Conservation (phyloP, 2,113 vertebrate genomes). For the Triplophysa tibetana region DNA sequence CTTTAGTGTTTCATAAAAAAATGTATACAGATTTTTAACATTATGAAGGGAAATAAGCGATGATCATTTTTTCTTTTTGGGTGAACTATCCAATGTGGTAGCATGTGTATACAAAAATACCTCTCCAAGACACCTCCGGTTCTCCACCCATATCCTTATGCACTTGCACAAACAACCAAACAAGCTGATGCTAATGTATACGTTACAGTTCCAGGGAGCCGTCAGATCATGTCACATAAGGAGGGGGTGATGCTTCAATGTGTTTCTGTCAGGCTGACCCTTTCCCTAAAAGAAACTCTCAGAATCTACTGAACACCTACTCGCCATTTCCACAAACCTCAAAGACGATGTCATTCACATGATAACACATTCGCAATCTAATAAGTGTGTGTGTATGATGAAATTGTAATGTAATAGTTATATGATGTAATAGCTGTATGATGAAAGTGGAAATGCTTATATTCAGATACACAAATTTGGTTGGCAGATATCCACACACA, state of each 20-base stretch:
- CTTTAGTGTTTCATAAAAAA: no score
- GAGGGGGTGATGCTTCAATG: neutral
- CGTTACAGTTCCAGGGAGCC: constrained; percentile 13
- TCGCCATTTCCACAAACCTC: neutral
- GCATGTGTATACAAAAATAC: constrained; percentile 19
- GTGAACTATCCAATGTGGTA: no score
- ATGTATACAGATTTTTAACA: no score
- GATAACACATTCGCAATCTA: neutral
- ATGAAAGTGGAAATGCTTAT: neutral
- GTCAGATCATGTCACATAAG: constrained; percentile 12
- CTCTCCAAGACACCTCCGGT: neutral
- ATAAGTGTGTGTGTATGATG: neutral
- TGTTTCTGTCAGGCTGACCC: neutral
- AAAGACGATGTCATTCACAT: constrained; percentile 6
- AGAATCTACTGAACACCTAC: constrained; percentile 28
- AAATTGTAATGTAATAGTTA: neutral
- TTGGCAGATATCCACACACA: neutral
- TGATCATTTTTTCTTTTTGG: no score
- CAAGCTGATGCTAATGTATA: constrained; percentile 4
- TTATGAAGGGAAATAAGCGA: no score
- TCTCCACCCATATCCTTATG: neutral
- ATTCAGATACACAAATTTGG: neutral
- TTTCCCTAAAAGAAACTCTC: neutral
- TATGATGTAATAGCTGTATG: neutral
- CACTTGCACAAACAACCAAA: neutral